Evolutionary conservation across 2,888 invertebrate genomes (phyloP).

Genomic region (Callosobruchus maculatus): DNA sequence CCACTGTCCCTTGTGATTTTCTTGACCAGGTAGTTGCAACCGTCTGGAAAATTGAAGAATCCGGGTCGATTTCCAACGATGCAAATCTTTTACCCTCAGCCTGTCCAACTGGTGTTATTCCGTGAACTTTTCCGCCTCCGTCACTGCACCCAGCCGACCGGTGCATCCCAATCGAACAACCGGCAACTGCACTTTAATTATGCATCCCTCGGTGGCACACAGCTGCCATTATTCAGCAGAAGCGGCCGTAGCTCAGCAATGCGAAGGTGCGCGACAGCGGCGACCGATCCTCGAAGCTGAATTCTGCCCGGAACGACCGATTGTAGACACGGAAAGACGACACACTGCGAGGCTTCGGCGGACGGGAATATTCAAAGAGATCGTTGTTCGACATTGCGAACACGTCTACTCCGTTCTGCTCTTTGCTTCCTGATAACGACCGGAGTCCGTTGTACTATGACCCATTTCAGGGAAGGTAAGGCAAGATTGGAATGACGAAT

Average conservation of each 20-base stretch:
- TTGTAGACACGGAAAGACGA: neutral
- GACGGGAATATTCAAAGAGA: neutral
- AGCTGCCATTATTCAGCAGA: neutral
- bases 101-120: too few relatives aligned
- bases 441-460: neutral
- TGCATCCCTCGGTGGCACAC: neutral
- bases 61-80: too few relatives aligned
- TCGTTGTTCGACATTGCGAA: neutral
- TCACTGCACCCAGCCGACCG: neutral
- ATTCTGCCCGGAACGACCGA: neutral
- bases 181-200: neutral
- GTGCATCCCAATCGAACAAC: neutral
- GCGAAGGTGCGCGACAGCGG: neutral
- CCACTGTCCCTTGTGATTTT: too few relatives aligned
- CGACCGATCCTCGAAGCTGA: neutral
- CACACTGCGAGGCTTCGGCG: neutral
- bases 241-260: neutral
- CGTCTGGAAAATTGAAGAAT: too few relatives aligned
- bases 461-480: neutral
- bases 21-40: too few relatives aligned
- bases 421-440: neutral
- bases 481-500: too few relatives aligned
- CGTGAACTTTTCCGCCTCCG: too few relatives aligned
- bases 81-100: too few relatives aligned
- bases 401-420: neutral